Conservation (phyloP, 2,888 invertebrate genomes). For the Leucophenga montana region DNA sequence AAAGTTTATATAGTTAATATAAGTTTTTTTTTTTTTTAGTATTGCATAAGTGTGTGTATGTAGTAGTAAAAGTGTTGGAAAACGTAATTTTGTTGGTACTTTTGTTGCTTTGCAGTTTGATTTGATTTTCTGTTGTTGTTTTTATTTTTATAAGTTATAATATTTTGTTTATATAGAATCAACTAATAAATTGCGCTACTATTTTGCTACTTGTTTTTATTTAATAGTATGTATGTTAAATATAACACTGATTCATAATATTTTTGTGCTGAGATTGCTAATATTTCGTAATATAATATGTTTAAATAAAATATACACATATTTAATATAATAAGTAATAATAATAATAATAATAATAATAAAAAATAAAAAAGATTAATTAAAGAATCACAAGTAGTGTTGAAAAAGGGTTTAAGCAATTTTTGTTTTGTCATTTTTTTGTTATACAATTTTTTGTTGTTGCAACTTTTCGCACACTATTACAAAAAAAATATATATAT, state of each 20-base stretch:
- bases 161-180: not conserved
- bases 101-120: slow-evolving; percentile 14
- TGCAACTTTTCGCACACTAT: not conserved
- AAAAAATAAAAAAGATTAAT: not conserved
- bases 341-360: not conserved
- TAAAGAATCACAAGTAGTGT: not conserved
- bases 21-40: not conserved
- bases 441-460: no score
- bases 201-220: slow-evolving; percentile 23
- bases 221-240: slow-evolving; percentile 18
- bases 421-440: no score
- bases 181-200: slow-evolving; percentile 26
- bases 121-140: slow-evolving; percentile 39
- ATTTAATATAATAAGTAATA: not conserved
- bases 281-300: slow-evolving; percentile 18
- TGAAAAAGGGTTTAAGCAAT: not conserved
- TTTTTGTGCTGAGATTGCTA: slow-evolving; percentile 29
- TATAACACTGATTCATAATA: slow-evolving; percentile 39
- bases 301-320: slow-evolving; percentile 27
- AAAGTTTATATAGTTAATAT: not conserved
- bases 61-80: not conserved
- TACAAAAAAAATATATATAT: not conserved
- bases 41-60: not conserved
- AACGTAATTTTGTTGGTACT: slow-evolving; percentile 36
- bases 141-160: slow-evolving; percentile 12